Evolutionary conservation across 2,888 invertebrate genomes (phyloP).

Genomic region (Troides oblongomaculatus): DNA sequence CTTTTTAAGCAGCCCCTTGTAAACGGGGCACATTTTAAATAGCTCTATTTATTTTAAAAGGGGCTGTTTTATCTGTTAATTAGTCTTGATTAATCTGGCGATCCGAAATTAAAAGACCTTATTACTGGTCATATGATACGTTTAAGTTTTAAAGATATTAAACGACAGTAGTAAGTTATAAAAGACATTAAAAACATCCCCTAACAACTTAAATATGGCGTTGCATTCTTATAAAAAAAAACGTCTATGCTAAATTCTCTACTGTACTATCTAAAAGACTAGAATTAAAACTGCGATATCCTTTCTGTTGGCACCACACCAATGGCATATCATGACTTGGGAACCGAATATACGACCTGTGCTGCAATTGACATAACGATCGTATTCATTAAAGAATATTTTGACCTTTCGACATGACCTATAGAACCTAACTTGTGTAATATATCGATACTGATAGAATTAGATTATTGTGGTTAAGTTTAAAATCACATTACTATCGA

Average conservation of each 20-base stretch:
- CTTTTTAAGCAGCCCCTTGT: conserved; percentile 13
- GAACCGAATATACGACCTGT: conserved; percentile 63
- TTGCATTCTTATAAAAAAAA: not conserved
- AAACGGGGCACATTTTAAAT: conserved; percentile 17
- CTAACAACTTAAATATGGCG: not conserved
- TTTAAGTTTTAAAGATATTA: not conserved
- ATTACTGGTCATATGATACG: not conserved
- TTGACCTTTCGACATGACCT: conserved; percentile 35
- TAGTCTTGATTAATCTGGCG: not conserved
- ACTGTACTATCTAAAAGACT: conserved; percentile 60
- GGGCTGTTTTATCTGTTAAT: not conserved
- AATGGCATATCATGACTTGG: conserved; percentile 58
- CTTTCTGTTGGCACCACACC: conserved; percentile 66
- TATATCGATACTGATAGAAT: conserved; percentile 5
- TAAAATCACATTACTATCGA: not conserved
- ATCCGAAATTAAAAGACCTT: conserved; percentile 37
- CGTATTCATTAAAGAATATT: conserved; percentile 40
- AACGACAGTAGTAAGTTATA: not conserved
- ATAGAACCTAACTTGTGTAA: conserved; percentile 18
- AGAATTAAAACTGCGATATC: conserved; percentile 67
- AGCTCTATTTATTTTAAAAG: conserved; percentile 20
- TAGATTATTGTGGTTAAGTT: conserved; percentile 10
- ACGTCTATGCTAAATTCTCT: not conserved
- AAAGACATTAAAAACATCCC: not conserved
- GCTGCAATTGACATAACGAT: conserved; percentile 66